A percentile compares a stretch with the other conserved stretches of the same genome.
Evolutionary conservation across 2,797 vertebrate genomes (phyloP).

Genomic region (Cossypha niveicapilla): DNA sequence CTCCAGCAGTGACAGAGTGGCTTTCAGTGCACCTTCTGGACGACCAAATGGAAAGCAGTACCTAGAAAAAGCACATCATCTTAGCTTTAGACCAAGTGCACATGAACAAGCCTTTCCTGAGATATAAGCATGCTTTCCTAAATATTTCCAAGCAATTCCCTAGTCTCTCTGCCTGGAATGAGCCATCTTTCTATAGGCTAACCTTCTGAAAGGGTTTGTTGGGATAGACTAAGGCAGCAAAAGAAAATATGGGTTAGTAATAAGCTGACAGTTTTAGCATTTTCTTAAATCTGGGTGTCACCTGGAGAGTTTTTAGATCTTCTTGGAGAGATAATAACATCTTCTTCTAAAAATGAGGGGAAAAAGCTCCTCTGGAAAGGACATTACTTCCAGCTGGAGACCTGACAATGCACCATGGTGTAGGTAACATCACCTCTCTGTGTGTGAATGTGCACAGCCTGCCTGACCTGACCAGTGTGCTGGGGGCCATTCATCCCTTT

Average conservation of each 20-base stretch:
- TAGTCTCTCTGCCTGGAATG: not conserved
- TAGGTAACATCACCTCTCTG: not conserved
- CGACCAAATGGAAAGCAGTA: constrained; percentile 99
- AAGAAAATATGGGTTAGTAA: not conserved
- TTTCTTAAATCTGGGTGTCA: not conserved
- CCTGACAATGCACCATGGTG: not conserved
- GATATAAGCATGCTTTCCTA: not conserved
- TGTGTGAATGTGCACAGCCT: not conserved
- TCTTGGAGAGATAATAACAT: not conserved
- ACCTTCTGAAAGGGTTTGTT: not conserved
- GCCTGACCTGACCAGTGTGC: not conserved
- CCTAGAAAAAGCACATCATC: constrained; percentile 74
- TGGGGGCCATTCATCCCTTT: not conserved
- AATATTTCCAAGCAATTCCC: not conserved
- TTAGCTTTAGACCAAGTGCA: constrained; percentile 8
- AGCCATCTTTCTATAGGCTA: not conserved
- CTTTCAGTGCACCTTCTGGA: constrained; percentile 96
- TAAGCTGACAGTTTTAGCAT: not conserved
- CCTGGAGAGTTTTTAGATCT: not conserved
- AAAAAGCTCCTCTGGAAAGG: not conserved
- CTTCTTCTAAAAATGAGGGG: not conserved
- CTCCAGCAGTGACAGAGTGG: constrained; percentile 93
- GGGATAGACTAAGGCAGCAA: not conserved
- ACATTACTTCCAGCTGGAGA: not conserved
- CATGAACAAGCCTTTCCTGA: not conserved